Percentiles rank a stretch among this genome's conserved stretches.
Conservation (phyloP, 2,113 vertebrate species). For the Chunga burmeisteri region DNA sequence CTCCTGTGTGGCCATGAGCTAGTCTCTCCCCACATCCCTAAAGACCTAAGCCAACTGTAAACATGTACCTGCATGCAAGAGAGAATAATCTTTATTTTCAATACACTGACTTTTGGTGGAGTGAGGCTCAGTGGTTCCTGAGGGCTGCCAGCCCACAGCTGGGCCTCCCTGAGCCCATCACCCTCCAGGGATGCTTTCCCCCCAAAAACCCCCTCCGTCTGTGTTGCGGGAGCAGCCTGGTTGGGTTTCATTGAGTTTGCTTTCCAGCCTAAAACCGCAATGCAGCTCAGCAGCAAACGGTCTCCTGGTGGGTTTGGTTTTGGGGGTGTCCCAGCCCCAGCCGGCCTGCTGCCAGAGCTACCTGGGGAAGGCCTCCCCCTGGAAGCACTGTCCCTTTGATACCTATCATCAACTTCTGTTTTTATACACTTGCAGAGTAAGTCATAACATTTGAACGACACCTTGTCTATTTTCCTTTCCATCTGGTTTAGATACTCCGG, state of each 20-base stretch:
- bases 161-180: neutral
- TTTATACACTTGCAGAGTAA: accelerated
- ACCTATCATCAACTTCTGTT: accelerated
- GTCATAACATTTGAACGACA: accelerated
- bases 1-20: accelerated
- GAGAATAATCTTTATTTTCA: too few relatives aligned
- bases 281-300: neutral
- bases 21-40: too few relatives aligned
- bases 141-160: neutral
- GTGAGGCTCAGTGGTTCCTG: accelerated
- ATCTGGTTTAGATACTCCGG: neutral
- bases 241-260: neutral
- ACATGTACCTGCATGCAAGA: accelerated
- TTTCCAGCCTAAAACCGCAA: neutral
- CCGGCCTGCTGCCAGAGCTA: neutral
- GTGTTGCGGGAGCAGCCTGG: too few relatives aligned
- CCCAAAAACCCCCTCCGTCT: too few relatives aligned
- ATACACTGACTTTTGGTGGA: neutral
- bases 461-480: neutral
- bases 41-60: neutral
- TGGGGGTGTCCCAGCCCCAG: neutral
- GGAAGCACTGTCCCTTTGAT: neutral
- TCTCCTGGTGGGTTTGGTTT: neutral
- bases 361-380: too few relatives aligned
- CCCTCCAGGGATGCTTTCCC: too few relatives aligned